Percentiles rank a stretch among this genome's conserved stretches.
Conservation (phyloP, 37 sponge, comb jelly and placozoan genomes). For the Ephydatia muelleri region DNA sequence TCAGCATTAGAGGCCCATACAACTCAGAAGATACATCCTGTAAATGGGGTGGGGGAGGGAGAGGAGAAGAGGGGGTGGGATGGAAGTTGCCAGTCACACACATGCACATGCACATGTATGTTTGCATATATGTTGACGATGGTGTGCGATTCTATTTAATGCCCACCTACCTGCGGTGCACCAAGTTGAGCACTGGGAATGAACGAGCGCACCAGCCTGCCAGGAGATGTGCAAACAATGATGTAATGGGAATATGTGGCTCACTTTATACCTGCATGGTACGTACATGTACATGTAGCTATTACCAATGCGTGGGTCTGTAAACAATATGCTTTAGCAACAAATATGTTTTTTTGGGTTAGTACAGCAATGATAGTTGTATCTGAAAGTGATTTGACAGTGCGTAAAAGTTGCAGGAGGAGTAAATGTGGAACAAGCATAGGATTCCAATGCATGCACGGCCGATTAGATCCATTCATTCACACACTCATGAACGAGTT, state of each 20-base stretch:
- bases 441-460: too few species aligned
- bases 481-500: neutral
- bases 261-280: neutral
- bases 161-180: constrained; percentile 49
- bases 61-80: too few species aligned
- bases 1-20: constrained; percentile 90
- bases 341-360: too few species aligned
- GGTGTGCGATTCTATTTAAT: neutral
- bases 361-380: too few species aligned
- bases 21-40: constrained; percentile 71
- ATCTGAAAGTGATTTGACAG: too few species aligned
- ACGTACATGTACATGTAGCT: neutral
- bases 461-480: neutral
- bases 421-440: neutral
- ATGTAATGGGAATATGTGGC: neutral
- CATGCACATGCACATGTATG: neutral
- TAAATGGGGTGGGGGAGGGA: too few species aligned
- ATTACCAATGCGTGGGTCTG: too few species aligned
- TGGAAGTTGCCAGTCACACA: too few species aligned
- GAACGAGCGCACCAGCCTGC: constrained; percentile 56
- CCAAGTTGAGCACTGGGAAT: constrained; percentile 23
- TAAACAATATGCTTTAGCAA: too few species aligned
- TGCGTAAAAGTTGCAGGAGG: too few species aligned
- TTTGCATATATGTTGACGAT: neutral
- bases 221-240: too few species aligned